Percentiles rank a stretch among this genome's conserved stretches.
These are phyloP conservation scores for Holothuria leucospilota DNA, from an alignment of 53 echinoderm and acorn worm genomes.

Conservation along the genomic window DNA sequence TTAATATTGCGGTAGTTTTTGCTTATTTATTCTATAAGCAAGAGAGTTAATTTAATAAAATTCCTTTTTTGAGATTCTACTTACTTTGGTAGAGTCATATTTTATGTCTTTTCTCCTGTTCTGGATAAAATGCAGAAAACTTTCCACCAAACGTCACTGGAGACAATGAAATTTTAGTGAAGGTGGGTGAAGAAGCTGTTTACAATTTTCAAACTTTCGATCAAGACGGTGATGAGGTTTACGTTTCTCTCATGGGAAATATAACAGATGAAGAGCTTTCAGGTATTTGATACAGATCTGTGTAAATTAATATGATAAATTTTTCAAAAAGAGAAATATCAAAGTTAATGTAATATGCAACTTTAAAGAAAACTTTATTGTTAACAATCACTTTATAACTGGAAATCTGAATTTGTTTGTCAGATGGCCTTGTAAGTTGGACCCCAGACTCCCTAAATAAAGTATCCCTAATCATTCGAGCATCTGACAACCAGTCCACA, in stretches of 20 bases:
- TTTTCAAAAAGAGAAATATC: too few species aligned
- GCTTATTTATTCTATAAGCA: too few species aligned
- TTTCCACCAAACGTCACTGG: constrained; percentile 88
- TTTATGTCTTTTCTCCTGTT: neutral
- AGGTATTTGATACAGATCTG: neutral
- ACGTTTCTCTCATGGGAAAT: constrained; percentile 51
- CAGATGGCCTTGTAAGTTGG: constrained; percentile 77
- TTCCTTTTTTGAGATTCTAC: too few species aligned
- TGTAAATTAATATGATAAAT: too few species aligned
- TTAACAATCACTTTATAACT: too few species aligned
- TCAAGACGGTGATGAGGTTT: constrained; percentile 71
- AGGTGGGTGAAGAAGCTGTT: constrained; percentile 58
- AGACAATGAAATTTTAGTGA: constrained; percentile 37
- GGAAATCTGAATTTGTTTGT: neutral
- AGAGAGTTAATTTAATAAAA: too few species aligned
- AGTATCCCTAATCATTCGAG: constrained; percentile 71
- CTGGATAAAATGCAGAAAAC: constrained; percentile 62
- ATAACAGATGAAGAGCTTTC: constrained; percentile 59
- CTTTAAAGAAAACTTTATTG: too few species aligned
- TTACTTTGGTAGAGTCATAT: too few species aligned
- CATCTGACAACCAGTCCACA: constrained; percentile 66
- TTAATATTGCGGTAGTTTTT: too few species aligned
- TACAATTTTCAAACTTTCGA: constrained; percentile 69
- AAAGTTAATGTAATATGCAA: too few species aligned
- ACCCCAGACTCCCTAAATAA: constrained; percentile 64